phyloP scores from a whole-genome alignment of 1,140 invertebrate genomes.

The Lepidurus arcticus region DNA sequence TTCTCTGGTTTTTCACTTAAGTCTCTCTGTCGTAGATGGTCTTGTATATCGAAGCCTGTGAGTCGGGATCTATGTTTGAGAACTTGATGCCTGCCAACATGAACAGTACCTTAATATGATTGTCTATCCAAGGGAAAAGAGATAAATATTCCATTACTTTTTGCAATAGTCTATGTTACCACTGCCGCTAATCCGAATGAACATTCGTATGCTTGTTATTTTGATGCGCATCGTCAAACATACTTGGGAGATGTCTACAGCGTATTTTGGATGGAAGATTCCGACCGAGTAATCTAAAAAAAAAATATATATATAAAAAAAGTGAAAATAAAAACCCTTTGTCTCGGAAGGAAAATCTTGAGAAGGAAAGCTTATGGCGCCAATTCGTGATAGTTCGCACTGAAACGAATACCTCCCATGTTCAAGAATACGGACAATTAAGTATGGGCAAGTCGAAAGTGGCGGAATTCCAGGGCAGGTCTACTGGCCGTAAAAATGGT shows the following conservation, averaged over 20 bases:
- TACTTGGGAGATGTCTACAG: constrained; percentile 58
- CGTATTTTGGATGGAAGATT: constrained; percentile 63
- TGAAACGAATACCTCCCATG: constrained; percentile 58
- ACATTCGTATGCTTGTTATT: constrained; percentile 58
- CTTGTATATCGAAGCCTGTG: constrained; percentile 61
- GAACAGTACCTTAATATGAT: constrained; percentile 47
- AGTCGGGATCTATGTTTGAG: constrained; percentile 63
- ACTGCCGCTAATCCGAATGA: constrained; percentile 58
- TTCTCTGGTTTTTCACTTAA: neutral
- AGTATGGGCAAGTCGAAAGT: constrained; percentile 44
- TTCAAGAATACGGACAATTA: constrained; percentile 54
- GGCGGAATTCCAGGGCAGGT: constrained; percentile 45
- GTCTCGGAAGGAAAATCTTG: constrained; percentile 49
- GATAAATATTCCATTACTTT: constrained; percentile 33
- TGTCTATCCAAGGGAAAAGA: constrained; percentile 24
- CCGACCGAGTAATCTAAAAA: constrained; percentile 48
- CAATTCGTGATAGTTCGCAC: constrained; percentile 55
- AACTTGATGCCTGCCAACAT: constrained; percentile 51
- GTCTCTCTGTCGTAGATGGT: constrained; percentile 47
- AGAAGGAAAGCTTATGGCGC: constrained; percentile 50
- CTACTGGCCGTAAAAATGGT: constrained; percentile 24
- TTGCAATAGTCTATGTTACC: constrained; percentile 54
- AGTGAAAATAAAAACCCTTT: neutral
- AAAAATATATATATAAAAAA: neutral
- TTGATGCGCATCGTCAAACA: constrained; percentile 48